Evolutionary conservation across 1,140 invertebrate genomes (phyloP).

Genomic region (Agrilus planipennis): DNA sequence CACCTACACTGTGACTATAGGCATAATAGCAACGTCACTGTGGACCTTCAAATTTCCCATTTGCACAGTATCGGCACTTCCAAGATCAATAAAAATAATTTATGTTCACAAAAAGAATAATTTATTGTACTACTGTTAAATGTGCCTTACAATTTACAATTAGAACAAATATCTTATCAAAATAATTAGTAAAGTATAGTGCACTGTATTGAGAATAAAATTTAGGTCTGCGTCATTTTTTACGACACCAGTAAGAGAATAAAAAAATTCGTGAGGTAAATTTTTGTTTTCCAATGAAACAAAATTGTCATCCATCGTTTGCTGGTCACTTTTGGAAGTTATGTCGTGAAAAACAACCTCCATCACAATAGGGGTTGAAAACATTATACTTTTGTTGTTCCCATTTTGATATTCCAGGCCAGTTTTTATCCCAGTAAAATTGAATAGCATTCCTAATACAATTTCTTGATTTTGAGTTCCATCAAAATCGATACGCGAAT

Average conservation of each 20-base stretch:
- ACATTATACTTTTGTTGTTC: conserved; percentile 2
- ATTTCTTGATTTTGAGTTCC: conserved; percentile 23
- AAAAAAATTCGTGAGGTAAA: conserved; percentile 33
- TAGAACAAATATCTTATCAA: too few species aligned
- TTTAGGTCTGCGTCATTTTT: conserved; percentile 1
- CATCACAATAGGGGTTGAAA: conserved; percentile 11
- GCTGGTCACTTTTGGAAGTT: conserved; percentile 18
- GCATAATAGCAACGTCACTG: too few species aligned
- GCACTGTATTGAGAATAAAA: background rate
- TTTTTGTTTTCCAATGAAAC: conserved; percentile 25
- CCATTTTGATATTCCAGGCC: background rate
- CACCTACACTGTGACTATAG: too few species aligned
- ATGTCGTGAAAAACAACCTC: conserved; percentile 27
- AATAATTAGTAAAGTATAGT: background rate
- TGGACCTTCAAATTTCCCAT: too few species aligned
- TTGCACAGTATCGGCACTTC: too few species aligned
- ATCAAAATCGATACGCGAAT: conserved; percentile 21
- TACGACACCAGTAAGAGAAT: conserved; percentile 29
- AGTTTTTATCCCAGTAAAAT: conserved; percentile 15
- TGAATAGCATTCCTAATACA: conserved; percentile 19
- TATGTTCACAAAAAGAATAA: too few species aligned
- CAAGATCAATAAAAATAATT: too few species aligned
- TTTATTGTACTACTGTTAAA: too few species aligned
- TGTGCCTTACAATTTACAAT: too few species aligned
- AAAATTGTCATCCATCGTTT: conserved; percentile 24